Evolutionary conservation across 2,888 invertebrate species (phyloP).

Genomic region (Idaea dimidiata): DNA sequence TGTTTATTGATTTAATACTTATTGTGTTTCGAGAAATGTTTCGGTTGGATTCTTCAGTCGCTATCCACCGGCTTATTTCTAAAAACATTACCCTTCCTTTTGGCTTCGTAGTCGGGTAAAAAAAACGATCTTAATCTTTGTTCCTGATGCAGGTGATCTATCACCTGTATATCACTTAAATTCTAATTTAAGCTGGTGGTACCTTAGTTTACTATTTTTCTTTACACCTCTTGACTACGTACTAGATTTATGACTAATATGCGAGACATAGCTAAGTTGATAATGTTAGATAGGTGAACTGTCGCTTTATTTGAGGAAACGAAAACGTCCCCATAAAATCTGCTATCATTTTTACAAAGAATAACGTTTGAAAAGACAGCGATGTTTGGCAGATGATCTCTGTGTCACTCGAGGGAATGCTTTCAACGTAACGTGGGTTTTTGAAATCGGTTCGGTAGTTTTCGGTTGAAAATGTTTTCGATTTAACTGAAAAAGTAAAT

Average conservation of each 20-base stretch:
- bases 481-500: conserved; percentile 3
- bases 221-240: no score
- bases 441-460: background rate
- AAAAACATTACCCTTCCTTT: no score
- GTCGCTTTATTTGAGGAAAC: background rate
- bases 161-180: no score
- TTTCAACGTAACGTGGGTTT: background rate
- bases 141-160: no score
- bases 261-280: background rate
- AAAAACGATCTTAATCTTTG: no score
- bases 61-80: no score
- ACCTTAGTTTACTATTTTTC: no score
- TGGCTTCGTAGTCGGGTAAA: no score
- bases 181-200: no score
- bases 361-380: background rate
- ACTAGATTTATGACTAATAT: background rate
- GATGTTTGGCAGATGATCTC: conserved; percentile 5
- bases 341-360: background rate
- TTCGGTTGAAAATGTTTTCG: background rate
- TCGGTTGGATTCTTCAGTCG: no score
- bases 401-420: background rate
- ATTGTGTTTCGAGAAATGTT: background rate
- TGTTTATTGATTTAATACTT: background rate
- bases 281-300: background rate
- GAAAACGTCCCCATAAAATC: background rate